Conservation (phyloP, 2,797 vertebrate genomes). For the Rhyacichthys aspro region DNA sequence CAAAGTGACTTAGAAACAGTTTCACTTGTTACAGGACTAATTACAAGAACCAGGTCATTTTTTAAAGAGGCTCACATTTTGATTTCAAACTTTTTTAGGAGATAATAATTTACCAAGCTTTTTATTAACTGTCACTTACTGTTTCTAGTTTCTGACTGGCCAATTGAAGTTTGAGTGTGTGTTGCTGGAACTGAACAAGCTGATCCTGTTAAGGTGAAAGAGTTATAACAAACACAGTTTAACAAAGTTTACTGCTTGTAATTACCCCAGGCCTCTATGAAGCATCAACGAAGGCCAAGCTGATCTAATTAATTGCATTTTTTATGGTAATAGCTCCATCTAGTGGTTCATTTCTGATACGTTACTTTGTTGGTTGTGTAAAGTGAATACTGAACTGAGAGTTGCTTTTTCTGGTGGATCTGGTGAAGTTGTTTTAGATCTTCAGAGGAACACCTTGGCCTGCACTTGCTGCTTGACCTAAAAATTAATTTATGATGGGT, state of each 20-base stretch:
- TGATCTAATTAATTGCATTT: constrained; percentile 26
- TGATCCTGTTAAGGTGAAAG: constrained; percentile 82
- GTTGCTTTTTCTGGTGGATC: constrained; percentile 85
- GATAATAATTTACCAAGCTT: constrained; percentile 54
- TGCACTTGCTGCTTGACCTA: no score
- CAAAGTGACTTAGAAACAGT: constrained; percentile 39
- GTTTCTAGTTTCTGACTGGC: constrained; percentile 86
- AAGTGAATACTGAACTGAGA: constrained; percentile 78
- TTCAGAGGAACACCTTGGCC: no score
- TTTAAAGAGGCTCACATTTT: constrained; percentile 37
- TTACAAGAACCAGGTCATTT: constrained; percentile 53
- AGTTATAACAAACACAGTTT: constrained; percentile 35
- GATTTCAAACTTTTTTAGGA: constrained; percentile 56
- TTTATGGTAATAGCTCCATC: constrained; percentile 45
- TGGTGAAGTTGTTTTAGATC: no score
- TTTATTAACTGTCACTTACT: constrained; percentile 81
- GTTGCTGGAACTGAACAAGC: constrained; percentile 83
- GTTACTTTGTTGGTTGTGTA: not conserved
- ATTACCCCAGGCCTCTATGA: constrained; percentile 28
- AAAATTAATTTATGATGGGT: no score
- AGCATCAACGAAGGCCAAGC: constrained; percentile 25
- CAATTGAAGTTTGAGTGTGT: constrained; percentile 80
- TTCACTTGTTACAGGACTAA: constrained; percentile 54
- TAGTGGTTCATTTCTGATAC: constrained; percentile 38
- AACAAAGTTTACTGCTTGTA: constrained; percentile 34